Percentiles rank a stretch among this genome's conserved stretches.
phyloP scores from a whole-genome alignment of 2,113 vertebrate genomes.

The Antechinus flavipes region DNA sequence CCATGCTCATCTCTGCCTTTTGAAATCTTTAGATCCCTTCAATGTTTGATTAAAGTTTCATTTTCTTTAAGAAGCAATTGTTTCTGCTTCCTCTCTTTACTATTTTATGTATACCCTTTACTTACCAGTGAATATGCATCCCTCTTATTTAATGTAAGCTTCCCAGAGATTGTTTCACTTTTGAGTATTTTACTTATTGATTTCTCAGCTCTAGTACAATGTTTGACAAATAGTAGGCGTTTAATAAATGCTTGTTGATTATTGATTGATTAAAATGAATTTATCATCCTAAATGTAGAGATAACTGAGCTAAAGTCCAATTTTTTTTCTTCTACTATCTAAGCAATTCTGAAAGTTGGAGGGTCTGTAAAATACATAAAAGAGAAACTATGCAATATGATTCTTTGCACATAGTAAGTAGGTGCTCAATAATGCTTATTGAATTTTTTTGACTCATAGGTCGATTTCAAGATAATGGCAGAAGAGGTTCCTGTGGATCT shows the following conservation, averaged over 20 bases:
- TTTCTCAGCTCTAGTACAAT: not conserved
- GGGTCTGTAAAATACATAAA: not conserved
- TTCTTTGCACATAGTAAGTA: not conserved
- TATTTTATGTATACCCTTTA: not conserved
- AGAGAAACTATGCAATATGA: not conserved
- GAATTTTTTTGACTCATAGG: not conserved
- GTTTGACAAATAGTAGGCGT: not conserved
- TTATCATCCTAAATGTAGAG: not conserved
- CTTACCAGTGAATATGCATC: not conserved
- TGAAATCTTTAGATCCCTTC: not conserved
- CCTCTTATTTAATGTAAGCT: not conserved
- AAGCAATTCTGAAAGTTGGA: not conserved
- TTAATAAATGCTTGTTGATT: not conserved
- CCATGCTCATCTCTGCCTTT: not conserved
- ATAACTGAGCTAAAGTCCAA: not conserved
- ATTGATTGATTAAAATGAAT: not conserved
- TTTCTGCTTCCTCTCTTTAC: not conserved
- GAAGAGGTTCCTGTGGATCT: not conserved
- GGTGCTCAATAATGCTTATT: not conserved
- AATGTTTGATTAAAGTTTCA: not conserved
- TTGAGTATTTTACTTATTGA: not conserved
- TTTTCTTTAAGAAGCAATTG: not conserved
- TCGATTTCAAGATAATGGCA: not conserved
- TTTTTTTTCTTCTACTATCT: not conserved
- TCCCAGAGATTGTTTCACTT: not conserved